Conservation (phyloP, 1,140 invertebrate species). For the Drosophila sucinea region DNA sequence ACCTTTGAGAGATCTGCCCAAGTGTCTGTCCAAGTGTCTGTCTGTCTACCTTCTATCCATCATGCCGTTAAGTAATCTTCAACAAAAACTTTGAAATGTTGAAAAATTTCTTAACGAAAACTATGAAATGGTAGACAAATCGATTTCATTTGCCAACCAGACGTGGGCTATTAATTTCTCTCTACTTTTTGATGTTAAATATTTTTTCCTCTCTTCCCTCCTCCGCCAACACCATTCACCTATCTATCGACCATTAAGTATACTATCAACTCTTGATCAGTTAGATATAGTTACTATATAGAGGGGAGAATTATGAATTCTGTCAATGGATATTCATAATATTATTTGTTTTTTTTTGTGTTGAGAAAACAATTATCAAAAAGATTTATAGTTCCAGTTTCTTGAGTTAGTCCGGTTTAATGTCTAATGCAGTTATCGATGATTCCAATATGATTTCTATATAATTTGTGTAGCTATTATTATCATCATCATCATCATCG, state of each 20-base stretch:
- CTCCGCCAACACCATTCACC: no score
- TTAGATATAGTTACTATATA: neutral
- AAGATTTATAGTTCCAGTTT: slow-evolving; percentile 33
- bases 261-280: neutral
- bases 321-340: neutral
- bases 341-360: slow-evolving; percentile 19
- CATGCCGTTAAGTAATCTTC: slow-evolving; percentile 27
- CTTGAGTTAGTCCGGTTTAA: slow-evolving; percentile 22
- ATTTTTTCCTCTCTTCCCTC: neutral
- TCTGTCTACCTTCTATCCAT: slow-evolving; percentile 23
- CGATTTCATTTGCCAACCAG: slow-evolving; percentile 67
- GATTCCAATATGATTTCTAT: slow-evolving; percentile 49
- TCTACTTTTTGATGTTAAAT: slow-evolving; percentile 10
- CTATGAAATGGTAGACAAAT: slow-evolving; percentile 66
- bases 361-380: slow-evolving; percentile 42
- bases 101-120: slow-evolving; percentile 11
- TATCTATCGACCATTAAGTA: no score
- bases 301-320: neutral
- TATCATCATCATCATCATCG: slow-evolving; percentile 5
- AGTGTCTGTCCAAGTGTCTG: neutral
- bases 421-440: slow-evolving; percentile 43
- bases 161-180: slow-evolving; percentile 71
- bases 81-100: slow-evolving; percentile 11
- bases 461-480: slow-evolving; percentile 57
- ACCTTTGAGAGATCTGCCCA: neutral